Conservation (phyloP, 2,113 vertebrate species). For the Ochotona princeps region DNA sequence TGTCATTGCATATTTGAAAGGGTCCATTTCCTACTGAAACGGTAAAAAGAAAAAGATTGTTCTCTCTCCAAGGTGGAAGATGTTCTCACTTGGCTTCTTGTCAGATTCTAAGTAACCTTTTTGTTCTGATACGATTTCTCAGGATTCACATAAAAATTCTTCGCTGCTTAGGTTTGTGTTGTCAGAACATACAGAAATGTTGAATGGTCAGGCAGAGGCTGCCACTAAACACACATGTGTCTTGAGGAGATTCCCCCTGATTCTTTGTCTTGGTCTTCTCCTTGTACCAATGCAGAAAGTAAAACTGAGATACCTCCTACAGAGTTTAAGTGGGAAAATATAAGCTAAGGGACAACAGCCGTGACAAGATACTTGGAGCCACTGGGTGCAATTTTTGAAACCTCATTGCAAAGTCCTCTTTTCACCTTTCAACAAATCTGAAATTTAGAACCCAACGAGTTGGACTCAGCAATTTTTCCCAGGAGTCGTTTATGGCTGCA, state of each 20-base stretch:
- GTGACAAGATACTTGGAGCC: not conserved
- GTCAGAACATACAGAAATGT: not conserved
- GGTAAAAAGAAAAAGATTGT: not conserved
- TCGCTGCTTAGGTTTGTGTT: not conserved
- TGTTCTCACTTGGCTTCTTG: not conserved
- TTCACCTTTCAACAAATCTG: not conserved
- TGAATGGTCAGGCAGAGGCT: not conserved
- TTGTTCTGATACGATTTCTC: not conserved
- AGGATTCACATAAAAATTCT: not conserved
- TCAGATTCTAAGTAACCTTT: not conserved
- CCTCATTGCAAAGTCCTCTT: not conserved
- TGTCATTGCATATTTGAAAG: not conserved
- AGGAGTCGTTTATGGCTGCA: not conserved
- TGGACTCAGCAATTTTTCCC: not conserved
- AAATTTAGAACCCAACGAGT: not conserved
- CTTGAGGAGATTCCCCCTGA: not conserved
- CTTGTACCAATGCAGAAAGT: not conserved
- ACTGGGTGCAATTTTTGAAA: not conserved
- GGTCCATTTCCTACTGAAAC: not conserved
- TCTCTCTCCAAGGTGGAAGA: not conserved
- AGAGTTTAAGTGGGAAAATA: not conserved
- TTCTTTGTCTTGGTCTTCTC: not conserved
- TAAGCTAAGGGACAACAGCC: not conserved
- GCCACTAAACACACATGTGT: not conserved
- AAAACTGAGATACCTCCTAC: not conserved